Conservation (phyloP, 35 echinoderm and acorn worm genomes). For the Holothuria glaberrima region DNA sequence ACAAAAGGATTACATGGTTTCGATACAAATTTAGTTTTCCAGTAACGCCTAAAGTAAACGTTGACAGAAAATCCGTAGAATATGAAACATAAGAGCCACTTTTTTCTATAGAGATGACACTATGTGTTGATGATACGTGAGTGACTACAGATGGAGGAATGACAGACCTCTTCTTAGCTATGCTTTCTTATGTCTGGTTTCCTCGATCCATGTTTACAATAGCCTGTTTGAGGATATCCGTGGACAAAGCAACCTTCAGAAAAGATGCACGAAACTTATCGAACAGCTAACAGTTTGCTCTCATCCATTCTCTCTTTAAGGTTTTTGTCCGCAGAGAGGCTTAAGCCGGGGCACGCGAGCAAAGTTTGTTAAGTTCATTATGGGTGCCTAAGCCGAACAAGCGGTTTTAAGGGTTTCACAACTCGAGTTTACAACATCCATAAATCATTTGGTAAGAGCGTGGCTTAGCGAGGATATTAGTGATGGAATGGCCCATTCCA, state of each 20-base stretch:
- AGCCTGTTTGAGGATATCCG: constrained; percentile 15
- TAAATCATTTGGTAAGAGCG: constrained; percentile 25
- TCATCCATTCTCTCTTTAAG: constrained; percentile 26
- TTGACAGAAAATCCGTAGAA: no score
- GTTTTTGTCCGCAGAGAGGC: constrained; percentile 35
- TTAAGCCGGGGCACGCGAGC: constrained; percentile 55
- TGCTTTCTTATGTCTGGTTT: no score
- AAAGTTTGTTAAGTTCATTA: constrained; percentile 32
- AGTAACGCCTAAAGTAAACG: no score
- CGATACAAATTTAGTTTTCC: no score
- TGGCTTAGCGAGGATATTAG: no score
- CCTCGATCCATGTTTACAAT: no score
- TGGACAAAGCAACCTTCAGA: constrained; percentile 46
- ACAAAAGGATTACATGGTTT: no score
- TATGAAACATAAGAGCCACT: no score
- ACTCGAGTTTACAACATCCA: neutral
- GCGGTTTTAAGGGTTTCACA: neutral
- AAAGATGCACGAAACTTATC: constrained; percentile 16
- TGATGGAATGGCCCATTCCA: constrained; percentile 31
- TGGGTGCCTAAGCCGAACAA: neutral
- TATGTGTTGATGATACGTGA: no score
- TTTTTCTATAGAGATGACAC: no score
- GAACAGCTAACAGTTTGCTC: constrained; percentile 37
- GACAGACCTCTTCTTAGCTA: no score
- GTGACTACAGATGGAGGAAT: no score